Base-by-base conservation (phyloP, 2,888 invertebrate genomes). In the Pseudococcus viburni region DNA sequence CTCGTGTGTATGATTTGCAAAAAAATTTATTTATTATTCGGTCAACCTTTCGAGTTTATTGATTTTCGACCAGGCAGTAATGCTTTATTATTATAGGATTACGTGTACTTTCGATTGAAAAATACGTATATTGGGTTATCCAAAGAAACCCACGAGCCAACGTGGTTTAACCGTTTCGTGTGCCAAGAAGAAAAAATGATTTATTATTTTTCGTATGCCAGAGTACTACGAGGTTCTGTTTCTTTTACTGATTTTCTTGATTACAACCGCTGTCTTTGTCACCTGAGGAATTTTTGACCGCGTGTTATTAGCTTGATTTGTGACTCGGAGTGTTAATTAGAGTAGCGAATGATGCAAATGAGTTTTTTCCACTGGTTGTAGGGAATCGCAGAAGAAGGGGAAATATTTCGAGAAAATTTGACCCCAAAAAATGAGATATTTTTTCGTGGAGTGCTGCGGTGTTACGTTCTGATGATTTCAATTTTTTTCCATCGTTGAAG, bases 101-200 rank as follows among this genome's bases (percentile, higher is more conserved):
- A 15, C 48, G 8, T 51, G 15, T 59, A 59, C n/a, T 64, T 64
- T 64, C 22, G 64, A 64, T 64, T 8, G n/a, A 59, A 64, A 64
- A 22, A 22, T 22, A 22, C 12, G 7, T 59, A 22, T 64, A 64
- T 64, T 19, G 64, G 15, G 64, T 19, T 64, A 55, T 55, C 55
- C 6, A n/a, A n/a, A 55, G 55, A 55, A 55, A 55, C n/a, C 55
- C 55, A 55, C 55, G 17, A 51, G 11, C 48, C 15, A n/a, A 22
- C 11, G 22, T 11, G 19, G 64, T 64, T 17, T 55, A 22, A 19
- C 8, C 1, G 9, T 64, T 11, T 64, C 64, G 22, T 22, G 19
- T 64, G 64, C 64, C 64, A 64, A 64, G 26, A 33, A 33, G 26
- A 64, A 64, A 64, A 59, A 64, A 64, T 64, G 64, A 64, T 64